Base-by-base conservation (phyloP, 2,797 vertebrate genomes). In the Sebastolobus altivelis region DNA sequence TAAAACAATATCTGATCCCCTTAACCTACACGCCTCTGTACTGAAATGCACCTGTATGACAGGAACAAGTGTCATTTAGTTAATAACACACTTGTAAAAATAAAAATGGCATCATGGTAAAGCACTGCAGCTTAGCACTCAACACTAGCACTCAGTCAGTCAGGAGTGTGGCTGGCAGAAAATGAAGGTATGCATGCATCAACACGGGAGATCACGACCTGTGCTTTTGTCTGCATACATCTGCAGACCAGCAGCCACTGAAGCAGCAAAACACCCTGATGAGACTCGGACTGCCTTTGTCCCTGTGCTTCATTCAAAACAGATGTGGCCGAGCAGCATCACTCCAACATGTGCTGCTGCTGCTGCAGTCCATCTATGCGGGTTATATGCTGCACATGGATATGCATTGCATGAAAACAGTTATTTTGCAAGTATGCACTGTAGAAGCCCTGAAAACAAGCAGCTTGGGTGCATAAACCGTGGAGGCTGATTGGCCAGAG, bases 241-340 rank as follows among this genome's bases (percentile, higher is more conserved):
- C 86, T 89, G 89, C 90, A 86, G 86, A 79, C 20, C 88, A 65
- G 83, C 82, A 65, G 65, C 73, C 43, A 46, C 43, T 31, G 56
- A 8, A 79, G 80, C 80, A 77, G 80, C 77, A 63, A 54, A 86
- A 73, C 70, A 85, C 46, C 68, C 75, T 0, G 82, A 43, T 25
- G 16, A 82, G 62, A 62, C 77, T 66, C 29, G 46, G 43, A 59
- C 79, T 37, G 90, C 86, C 91, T 94, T 93, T 94, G 88, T 92
- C 92, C 90, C 82, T 65, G 79, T 0, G 87, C 80, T 82, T 86
- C 85, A 93, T 89, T 87, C 83, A 83, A 80, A 94, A 65, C 87
- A 92, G 84, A 93, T 94, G 92, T 89, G 90, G 81, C 87, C 40
- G 52, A 74, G 70, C 87, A 85, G 90, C 89, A 81, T 88, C 86